phyloP scores from a whole-genome alignment of 2,113 vertebrate genomes.

The Pleuronectes platessa region DNA sequence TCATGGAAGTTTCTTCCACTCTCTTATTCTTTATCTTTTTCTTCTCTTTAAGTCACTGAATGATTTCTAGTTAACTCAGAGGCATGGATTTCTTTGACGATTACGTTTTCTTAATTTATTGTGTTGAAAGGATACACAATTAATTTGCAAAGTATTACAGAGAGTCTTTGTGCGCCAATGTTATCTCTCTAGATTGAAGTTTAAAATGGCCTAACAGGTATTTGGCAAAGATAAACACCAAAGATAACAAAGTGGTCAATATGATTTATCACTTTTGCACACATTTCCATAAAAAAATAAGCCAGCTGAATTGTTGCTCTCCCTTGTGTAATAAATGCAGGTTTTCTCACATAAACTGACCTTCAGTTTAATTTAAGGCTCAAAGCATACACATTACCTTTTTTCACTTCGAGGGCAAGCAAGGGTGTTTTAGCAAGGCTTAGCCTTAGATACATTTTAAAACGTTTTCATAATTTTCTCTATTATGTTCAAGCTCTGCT shows the following conservation, averaged over 20 bases:
- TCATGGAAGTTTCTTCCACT: slow-evolving; percentile 19
- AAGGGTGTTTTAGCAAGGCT: neutral
- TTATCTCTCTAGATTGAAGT: slow-evolving; percentile 45
- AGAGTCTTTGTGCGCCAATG: slow-evolving; percentile 11
- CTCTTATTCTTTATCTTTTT: neutral
- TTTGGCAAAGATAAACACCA: slow-evolving; percentile 51
- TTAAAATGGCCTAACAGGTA: slow-evolving; percentile 50
- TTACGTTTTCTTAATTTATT: slow-evolving; percentile 22
- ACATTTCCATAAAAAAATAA: slow-evolving; percentile 6
- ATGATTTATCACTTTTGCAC: slow-evolving; percentile 17
- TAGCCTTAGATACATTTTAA: neutral
- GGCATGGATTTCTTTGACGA: slow-evolving; percentile 14
- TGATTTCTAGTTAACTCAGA: slow-evolving; percentile 21
- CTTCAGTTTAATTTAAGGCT: neutral
- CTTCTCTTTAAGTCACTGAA: neutral
- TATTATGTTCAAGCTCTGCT: neutral
- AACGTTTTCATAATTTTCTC: neutral
- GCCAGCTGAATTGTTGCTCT: neutral
- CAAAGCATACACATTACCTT: neutral
- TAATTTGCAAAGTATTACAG: slow-evolving; percentile 43
- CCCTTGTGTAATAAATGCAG: neutral
- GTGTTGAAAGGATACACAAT: slow-evolving; percentile 38
- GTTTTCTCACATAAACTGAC: neutral
- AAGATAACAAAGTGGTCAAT: slow-evolving; percentile 20
- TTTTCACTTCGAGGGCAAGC: neutral